Percentiles rank a stretch among this genome's conserved stretches.
Evolutionary conservation across 1,140 invertebrate genomes (phyloP).

Genomic region (Helicorthomorpha holstii): DNA sequence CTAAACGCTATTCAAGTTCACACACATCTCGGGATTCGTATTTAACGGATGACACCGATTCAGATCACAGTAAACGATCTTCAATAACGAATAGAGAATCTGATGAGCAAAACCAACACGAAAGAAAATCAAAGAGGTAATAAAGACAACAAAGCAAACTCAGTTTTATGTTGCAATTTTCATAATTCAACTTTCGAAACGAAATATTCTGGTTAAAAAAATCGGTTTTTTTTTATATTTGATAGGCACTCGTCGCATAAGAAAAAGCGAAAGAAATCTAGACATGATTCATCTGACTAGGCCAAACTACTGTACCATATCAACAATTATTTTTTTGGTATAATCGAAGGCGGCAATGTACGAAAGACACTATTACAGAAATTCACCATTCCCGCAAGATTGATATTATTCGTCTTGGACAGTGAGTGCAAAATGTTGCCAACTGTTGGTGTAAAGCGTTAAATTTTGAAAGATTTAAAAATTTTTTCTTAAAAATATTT

Average conservation of each 20-base stretch:
- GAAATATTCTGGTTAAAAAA: not conserved
- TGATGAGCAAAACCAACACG: too few species aligned
- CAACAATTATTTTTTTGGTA: not conserved
- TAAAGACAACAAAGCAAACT: not conserved
- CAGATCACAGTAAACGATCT: not conserved
- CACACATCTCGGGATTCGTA: not conserved
- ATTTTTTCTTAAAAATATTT: too few species aligned
- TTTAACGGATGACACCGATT: not conserved
- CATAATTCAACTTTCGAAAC: not conserved
- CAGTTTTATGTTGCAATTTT: not conserved
- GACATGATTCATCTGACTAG: not conserved
- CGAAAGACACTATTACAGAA: not conserved
- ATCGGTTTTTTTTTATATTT: not conserved
- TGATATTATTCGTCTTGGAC: too few species aligned
- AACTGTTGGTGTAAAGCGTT: too few species aligned
- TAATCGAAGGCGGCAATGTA: not conserved
- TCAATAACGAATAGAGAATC: not conserved
- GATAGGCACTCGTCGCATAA: not conserved
- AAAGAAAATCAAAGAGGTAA: too few species aligned
- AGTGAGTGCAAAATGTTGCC: too few species aligned
- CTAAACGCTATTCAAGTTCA: not conserved
- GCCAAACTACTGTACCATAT: not conserved
- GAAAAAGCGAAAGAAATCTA: not conserved
- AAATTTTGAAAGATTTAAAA: too few species aligned
- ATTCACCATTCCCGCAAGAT: not conserved